Base-by-base conservation (phyloP, 1,140 invertebrate genomes). In the Drosophila bipectinata region DNA sequence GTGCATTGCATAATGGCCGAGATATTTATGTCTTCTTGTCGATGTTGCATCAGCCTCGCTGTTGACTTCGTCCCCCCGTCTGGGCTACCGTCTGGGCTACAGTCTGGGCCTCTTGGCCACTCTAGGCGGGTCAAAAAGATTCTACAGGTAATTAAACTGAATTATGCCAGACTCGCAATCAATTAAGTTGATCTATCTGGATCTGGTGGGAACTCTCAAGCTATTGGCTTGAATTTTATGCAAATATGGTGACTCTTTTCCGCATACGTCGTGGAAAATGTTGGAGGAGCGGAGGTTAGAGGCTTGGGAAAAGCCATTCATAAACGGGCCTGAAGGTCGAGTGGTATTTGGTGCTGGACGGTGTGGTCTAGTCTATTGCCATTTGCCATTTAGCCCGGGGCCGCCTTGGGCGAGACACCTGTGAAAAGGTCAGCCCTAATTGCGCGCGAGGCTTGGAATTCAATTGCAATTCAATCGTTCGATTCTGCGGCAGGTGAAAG, bases 341-440 rank as follows among this genome's bases (percentile, higher is more conserved):
- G 26, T 51, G 63, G 26, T 47, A 48, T 26, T 53, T 63, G 26
- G 26, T 28, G 26, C 6, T 28, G 26, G 26, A 6, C 56, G 21
- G 63, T 63, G 28, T 59, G 32, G 32, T 32, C 32, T 32, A 3
- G 12, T 37, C 52, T 62, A 30, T 59, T 52, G 24, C 67, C 60
- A 49, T 37, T 57, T 83, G 79, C 69, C 74, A 82, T 82, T 82
- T 79, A 56, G 59, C 63, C 15, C 9, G 59, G 55, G 53, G 58
- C 54, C 52, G 57, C 74, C 79, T 85, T 85, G 81, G 81, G 80
- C 5, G 49, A 56, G 72, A 75, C 71, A 83, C 74, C 80, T 79
- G 71, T 78, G 69, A 79, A 87, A 87, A 87, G 82, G 82, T 87
- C 76, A 87, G 47, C 69, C 15, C 64, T 81, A 87, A 85, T 85